Percentiles rank a stretch among this genome's conserved stretches.
These are phyloP conservation scores for Muscicapa striata DNA, from an alignment of 2,797 vertebrate species.

Conservation along the genomic window DNA sequence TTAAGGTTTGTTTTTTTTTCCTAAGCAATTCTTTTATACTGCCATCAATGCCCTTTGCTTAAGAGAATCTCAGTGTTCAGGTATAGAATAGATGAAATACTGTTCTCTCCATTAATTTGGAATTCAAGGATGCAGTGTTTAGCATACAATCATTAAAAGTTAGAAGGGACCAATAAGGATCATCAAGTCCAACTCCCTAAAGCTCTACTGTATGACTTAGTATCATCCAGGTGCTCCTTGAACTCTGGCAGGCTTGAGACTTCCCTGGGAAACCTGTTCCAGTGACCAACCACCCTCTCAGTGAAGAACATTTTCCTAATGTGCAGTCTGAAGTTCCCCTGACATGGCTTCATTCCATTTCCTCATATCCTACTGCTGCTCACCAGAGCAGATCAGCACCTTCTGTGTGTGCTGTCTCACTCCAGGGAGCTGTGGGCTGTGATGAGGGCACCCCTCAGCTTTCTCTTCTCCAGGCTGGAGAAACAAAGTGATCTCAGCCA, in stretches of 20 bases:
- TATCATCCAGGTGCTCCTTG: background rate
- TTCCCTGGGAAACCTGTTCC: background rate
- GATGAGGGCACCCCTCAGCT: background rate
- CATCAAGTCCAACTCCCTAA: background rate
- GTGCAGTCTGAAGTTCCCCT: background rate
- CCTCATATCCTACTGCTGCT: background rate
- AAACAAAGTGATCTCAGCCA: background rate
- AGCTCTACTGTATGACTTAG: background rate
- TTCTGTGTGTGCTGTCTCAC: accelerated
- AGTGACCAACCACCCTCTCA: accelerated
- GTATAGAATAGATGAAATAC: background rate
- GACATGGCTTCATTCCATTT: background rate
- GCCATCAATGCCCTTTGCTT: background rate
- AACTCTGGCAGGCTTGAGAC: background rate
- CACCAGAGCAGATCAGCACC: background rate
- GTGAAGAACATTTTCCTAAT: background rate
- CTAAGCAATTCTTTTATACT: background rate
- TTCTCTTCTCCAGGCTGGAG: background rate
- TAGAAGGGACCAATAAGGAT: background rate
- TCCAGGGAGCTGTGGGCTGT: background rate
- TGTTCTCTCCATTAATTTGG: background rate
- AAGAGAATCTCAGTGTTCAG: background rate
- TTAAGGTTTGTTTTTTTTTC: background rate
- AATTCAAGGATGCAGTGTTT: background rate
- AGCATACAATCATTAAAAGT: background rate